Evolutionary conservation across 2,113 vertebrate species (phyloP), one percentile per base, ranked within the genome.

Genomic region (Trochalopteron elliotii): DNA sequence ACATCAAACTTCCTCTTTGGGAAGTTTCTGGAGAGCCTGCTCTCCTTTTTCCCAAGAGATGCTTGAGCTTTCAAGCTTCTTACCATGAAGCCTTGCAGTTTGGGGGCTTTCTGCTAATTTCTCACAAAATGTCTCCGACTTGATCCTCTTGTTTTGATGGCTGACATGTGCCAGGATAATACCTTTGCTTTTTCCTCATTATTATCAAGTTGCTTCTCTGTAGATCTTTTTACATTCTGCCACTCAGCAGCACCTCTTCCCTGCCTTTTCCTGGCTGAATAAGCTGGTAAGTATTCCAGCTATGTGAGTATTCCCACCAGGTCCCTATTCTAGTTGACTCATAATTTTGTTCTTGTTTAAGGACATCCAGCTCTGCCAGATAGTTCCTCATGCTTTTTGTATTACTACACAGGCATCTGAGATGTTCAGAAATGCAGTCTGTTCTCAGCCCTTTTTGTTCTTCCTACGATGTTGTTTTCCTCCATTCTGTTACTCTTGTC

Each of bases 261-360:
- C 11, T 86, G 39, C 44, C 87, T 80, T 88, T 75, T 22, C 35
- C 22, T 78, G 50, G 35, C 35, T 77, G 68, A 90, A 74, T 27
- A 81, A 92, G 7, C 22, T 59, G 35, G 49, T 75, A 83, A 78
- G 23, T 67, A 81, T 89, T 92, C n/a, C 55, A 95, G 37, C 56
- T 18, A 12, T 67, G 52, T 88, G 45, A 92, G 42, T 92, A 89
- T 87, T 96, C 89, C 86, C 68, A 83, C 47, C 50, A 83, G 86
- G 39, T 81, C 42, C 69, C 47, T 86, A 20, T 83, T 70, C 70
- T 21, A 40, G 72, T 70, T 94, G 83, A 94, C 68, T 95, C 64
- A 90, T 89, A 86, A 81, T 77, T 93, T 88, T 92, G 50, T 63
- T 90, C 77, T 75, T 86, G 18, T 90, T 93, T 94, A 42, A 92